Conservation (phyloP, 2,797 vertebrate genomes). For the Argentina silus region DNA sequence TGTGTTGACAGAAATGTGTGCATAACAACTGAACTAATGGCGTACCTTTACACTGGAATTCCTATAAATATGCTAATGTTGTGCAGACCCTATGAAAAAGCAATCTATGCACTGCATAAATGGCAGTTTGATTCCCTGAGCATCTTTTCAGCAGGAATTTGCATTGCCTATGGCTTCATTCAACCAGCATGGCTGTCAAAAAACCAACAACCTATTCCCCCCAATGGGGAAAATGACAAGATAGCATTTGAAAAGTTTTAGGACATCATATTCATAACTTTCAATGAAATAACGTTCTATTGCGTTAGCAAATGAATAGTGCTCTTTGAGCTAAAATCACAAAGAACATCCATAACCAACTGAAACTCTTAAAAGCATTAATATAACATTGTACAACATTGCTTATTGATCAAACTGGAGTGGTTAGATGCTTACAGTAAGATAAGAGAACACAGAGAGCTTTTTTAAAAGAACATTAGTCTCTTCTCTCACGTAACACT, state of each 20-base stretch:
- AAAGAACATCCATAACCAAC: too few relatives aligned
- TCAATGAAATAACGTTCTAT: not conserved
- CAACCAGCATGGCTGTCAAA: conserved; percentile 39
- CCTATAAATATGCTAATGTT: conserved; percentile 78
- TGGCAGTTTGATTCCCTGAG: conserved; percentile 33
- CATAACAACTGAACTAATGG: conserved; percentile 55
- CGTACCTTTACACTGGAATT: conserved; percentile 62
- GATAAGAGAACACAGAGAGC: not conserved
- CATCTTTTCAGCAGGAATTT: conserved; percentile 58
- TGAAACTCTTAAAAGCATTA: too few relatives aligned
- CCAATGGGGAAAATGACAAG: not conserved
- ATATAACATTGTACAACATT: too few relatives aligned
- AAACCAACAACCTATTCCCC: conserved; percentile 38
- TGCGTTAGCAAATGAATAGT: not conserved
- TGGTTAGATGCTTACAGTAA: too few relatives aligned
- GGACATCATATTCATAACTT: not conserved
- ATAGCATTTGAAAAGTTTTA: not conserved
- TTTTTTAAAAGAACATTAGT: not conserved
- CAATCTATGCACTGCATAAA: conserved; percentile 62
- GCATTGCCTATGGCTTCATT: conserved; percentile 46
- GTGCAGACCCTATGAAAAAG: conserved; percentile 58
- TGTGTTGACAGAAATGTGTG: conserved; percentile 31
- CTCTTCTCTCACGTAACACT: not conserved
- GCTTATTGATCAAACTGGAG: too few relatives aligned
- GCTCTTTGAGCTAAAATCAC: too few relatives aligned